phyloP scores from a whole-genome alignment of 1,140 invertebrate species.

The Drosophila triauraria region DNA sequence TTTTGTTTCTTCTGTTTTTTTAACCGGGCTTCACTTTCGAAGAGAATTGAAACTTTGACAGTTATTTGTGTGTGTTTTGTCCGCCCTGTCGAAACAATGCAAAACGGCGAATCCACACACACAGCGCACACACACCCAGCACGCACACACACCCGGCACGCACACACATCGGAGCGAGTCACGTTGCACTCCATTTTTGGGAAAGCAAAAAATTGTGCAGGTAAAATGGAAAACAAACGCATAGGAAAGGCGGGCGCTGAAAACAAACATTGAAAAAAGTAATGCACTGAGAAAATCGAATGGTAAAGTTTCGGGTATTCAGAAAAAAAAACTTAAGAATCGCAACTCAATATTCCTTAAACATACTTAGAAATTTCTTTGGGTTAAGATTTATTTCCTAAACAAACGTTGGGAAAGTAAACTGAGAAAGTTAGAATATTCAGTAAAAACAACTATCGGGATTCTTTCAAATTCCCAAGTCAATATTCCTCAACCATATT shows the following conservation, averaged over 20 bases:
- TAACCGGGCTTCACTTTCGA: conserved; percentile 28
- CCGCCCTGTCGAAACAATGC: conserved; percentile 28
- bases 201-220: conserved; percentile 20
- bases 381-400: no score
- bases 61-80: conserved; percentile 54
- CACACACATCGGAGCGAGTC: not conserved
- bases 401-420: no score
- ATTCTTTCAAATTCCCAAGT: no score
- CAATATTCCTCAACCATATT: no score
- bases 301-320: no score
- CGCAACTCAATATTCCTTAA: not conserved
- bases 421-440: no score
- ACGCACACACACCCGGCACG: not conserved
- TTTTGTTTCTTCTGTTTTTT: conserved; percentile 2
- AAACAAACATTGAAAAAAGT: not conserved
- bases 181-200: conserved; percentile 27
- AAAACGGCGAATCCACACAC: conserved; percentile 8
- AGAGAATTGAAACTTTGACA: conserved; percentile 47
- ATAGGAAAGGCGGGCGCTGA: conserved; percentile 1
- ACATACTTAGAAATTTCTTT: no score
- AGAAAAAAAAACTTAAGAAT: not conserved
- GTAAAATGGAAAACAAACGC: conserved; percentile 51
- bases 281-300: not conserved
- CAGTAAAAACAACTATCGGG: no score
- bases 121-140: no score